A percentile compares a stretch with the other conserved stretches of the same genome.
Conservation (phyloP, 2,113 vertebrate genomes). For the Motacilla alba region DNA sequence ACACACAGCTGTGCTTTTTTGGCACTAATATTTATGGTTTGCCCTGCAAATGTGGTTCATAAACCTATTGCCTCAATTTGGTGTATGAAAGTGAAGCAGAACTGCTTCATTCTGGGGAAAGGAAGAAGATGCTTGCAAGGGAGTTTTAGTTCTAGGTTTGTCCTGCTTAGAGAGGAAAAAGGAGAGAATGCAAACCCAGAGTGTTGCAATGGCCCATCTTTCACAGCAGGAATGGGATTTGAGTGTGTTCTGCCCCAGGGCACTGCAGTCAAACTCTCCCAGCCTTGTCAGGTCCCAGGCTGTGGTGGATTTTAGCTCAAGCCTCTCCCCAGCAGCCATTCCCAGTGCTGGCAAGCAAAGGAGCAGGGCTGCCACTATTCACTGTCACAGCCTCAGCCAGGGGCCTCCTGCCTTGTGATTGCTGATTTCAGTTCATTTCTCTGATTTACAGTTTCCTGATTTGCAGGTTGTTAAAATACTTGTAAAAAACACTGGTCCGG, state of each 20-base stretch:
- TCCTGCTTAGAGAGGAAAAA: background rate
- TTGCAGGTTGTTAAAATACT: conserved; percentile 72
- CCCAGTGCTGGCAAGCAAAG: background rate
- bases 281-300: background rate
- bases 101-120: background rate
- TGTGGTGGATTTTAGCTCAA: background rate
- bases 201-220: background rate
- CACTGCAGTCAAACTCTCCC: background rate
- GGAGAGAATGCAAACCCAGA: background rate
- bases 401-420: conserved; percentile 51
- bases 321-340: background rate
- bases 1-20: background rate
- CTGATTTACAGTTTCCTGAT: conserved; percentile 71
- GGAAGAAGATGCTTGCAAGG: background rate
- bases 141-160: background rate
- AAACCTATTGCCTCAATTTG: background rate
- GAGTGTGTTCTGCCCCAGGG: background rate
- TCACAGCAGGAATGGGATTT: background rate
- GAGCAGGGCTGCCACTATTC: background rate
- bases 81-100: background rate
- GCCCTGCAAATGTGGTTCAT: background rate
- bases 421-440: conserved; percentile 61
- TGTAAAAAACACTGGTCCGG: conserved; percentile 65
- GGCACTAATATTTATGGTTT: background rate
- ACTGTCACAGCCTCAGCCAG: conserved; percentile 6